Base-by-base conservation (phyloP, 2,888 invertebrate genomes). In the Euproctis similis region DNA sequence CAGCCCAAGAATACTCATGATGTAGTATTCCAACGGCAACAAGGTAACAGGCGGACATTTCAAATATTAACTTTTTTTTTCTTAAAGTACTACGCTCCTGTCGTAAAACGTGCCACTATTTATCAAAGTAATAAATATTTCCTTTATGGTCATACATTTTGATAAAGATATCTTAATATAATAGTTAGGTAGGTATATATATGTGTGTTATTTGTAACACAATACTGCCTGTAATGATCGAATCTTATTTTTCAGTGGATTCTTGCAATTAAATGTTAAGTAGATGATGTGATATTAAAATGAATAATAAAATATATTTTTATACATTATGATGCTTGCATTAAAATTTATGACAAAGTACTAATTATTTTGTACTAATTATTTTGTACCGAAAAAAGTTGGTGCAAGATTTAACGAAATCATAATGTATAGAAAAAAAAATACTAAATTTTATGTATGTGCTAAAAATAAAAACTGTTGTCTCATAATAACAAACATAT, bases 21-120 rank as follows among this genome's bases (percentile, higher is more conserved):
- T 64, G 70, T 42, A 66, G 77, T 75, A 68, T 75, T 71, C 82
- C 82, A 77, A 62, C 80, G 64, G 64, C 64, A 43, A 41, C 44
- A 64, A 74, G 77, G 77, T 78, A 80, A 76, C 64, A 64, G 39
- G 53, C 58, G 57, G 55, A 58, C 39, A 50, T 32, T 31, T 36
- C 34, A 46, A 21, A 48, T 34, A n/a, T n/a, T n/a, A n/a, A n/a
- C n/a, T n/a, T n/a, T n/a, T n/a, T n/a, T n/a, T n/a, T n/a, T n/a
- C n/a, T 53, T 46, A 36, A 39, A 50, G 37, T 41, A 32, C 42
- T 44, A 39, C 27, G 44, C 44, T 26, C 53, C 50, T 52, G 46
- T 26, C 31, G 34, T 43, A 27, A 36, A 24, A 19, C 23, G 34
- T 42, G 36, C 23, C 40, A 31, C 36, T 30, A 25, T 29, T 42